Evolutionary conservation across 2,113 vertebrate species (phyloP), one percentile per base, ranked within the genome.

Genomic region (Raja brachyura): DNA sequence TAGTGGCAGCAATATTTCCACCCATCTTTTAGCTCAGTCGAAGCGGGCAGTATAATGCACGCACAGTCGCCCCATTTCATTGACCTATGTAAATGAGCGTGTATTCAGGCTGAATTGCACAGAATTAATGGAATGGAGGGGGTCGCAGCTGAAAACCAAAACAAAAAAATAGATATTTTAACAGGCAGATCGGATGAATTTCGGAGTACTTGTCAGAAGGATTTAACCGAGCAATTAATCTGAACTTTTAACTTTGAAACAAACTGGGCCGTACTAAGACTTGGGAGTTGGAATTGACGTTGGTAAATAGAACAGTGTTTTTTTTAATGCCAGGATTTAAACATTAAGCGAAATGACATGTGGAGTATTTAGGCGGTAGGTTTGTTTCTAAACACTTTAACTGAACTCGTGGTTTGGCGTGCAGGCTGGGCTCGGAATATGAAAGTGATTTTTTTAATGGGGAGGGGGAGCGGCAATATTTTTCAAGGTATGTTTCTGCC

Each of bases 61-160:
- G 59, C 11, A 63, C 18, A 61, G 8, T 63, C 83, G 39, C 39
- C 31, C 59, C n/a, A 63, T 33, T 88, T 33, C 28, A 66, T 88
- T 88, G 63, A 88, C 59, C 63, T 63, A 63, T 88, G 83, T 88
- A 88, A 88, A 88, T 86, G 28, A 86, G 81, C 54, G 28, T 18
- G n/a, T 28, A 88, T 63, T 88, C 28, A 88, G 83, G 83, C 59
- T 31, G 59, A 31, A 61, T 63, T 63, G 83, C 5, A 22, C 16
- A 66, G 14, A 63, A 88, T 61, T 16, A 16, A 11, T n/a, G 11
- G n/a, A 5, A 18, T 61, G 13, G 4, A 31, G 10, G n/a, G 25
- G 10, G 7, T 16, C 31, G 59, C 14, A 88, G 20, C 83, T 73
- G n/a, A 61, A n/a, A n/a, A 16, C 31, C 31, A 14, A 48, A 79